phyloP scores from a whole-genome alignment of 2,113 vertebrate species.

The Triplophysa siluroides region DNA sequence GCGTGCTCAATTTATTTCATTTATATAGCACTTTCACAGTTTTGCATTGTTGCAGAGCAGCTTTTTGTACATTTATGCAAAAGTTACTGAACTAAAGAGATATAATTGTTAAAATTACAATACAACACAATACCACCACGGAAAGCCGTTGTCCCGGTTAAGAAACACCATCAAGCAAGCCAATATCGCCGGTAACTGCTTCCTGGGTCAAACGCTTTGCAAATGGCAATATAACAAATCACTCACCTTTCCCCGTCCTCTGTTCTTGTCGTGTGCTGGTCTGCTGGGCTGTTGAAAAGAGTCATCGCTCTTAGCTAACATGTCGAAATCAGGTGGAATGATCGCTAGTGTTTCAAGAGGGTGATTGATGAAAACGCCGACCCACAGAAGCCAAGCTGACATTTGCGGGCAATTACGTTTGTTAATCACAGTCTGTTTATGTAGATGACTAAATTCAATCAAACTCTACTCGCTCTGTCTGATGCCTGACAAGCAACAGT shows the following conservation, averaged over 20 bases:
- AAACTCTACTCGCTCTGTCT: constrained; percentile 3
- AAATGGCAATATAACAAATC: too few relatives aligned
- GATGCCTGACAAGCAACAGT: constrained; percentile 30
- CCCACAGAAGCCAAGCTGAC: constrained; percentile 39
- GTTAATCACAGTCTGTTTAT: constrained; percentile 55
- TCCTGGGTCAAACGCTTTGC: too few relatives aligned
- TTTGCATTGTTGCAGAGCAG: too few relatives aligned
- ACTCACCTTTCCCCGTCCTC: not conserved
- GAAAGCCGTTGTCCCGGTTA: not conserved
- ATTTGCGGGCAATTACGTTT: constrained; percentile 47
- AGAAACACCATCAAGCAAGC: not conserved
- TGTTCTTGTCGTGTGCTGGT: not conserved
- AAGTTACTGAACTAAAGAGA: too few relatives aligned
- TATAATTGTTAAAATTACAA: too few relatives aligned
- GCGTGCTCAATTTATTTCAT: too few relatives aligned
- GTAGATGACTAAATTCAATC: constrained; percentile 53
- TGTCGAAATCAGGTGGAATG: constrained; percentile 37
- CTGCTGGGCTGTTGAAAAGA: not conserved
- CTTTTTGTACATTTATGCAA: too few relatives aligned
- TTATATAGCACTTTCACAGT: too few relatives aligned
- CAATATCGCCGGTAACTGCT: not conserved
- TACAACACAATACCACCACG: too few relatives aligned
- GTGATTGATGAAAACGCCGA: constrained; percentile 44
- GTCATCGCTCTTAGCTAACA: constrained; percentile 36
- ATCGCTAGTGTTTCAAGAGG: constrained; percentile 3